Evolutionary conservation across 2,113 vertebrate genomes (phyloP).

Genomic region (Puffinus mauretanicus): DNA sequence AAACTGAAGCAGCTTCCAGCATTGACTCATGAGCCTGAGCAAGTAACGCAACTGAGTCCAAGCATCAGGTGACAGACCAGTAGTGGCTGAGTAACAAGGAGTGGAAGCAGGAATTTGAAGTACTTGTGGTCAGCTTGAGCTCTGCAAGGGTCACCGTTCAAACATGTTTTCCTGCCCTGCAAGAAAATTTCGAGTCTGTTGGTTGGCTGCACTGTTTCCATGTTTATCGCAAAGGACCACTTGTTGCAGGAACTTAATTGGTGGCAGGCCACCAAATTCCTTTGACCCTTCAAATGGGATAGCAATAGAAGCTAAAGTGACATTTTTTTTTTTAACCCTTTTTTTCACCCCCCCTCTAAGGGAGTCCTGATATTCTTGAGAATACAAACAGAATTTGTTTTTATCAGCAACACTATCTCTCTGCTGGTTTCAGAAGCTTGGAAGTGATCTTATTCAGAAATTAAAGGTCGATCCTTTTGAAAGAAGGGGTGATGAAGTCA

Average conservation of each 20-base stretch:
- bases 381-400: neutral
- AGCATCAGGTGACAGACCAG: neutral
- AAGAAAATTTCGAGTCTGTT: neutral
- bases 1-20: neutral
- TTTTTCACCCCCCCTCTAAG: neutral
- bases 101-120: neutral
- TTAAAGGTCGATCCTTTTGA: neutral
- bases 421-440: neutral
- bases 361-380: neutral
- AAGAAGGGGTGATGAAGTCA: neutral
- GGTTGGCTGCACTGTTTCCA: neutral
- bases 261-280: neutral
- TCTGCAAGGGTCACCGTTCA: neutral
- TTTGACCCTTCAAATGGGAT: neutral
- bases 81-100: neutral
- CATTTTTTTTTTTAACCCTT: neutral
- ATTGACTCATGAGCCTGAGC: neutral
- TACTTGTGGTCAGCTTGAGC: neutral
- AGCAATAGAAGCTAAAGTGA: neutral
- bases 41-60: fast-evolving
- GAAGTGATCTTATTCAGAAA: neutral
- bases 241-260: neutral
- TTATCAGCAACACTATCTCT: neutral
- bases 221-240: neutral
- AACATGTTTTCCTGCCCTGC: neutral